Conservation (phyloP, 2,113 vertebrate species). For the Thunnus maccoyii region DNA sequence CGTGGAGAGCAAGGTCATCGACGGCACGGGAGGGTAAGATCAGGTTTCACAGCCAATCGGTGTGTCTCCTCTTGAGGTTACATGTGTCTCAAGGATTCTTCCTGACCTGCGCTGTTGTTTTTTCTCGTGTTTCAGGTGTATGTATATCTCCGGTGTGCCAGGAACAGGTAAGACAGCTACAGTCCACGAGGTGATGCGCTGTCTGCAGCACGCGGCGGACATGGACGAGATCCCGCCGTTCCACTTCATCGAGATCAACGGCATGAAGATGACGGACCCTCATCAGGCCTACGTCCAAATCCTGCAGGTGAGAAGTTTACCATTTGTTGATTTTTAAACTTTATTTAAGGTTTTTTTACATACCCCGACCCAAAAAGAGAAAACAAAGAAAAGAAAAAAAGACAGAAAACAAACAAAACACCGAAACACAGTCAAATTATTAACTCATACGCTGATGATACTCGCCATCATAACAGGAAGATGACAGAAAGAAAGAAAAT, state of each 20-base stretch:
- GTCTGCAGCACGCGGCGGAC: slow-evolving; percentile 89
- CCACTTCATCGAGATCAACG: slow-evolving; percentile 92
- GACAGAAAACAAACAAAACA: no score
- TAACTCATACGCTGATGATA: no score
- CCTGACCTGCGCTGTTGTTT: background rate
- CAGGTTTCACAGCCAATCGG: no score
- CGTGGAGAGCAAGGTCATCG: slow-evolving; percentile 95
- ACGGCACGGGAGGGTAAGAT: slow-evolving; percentile 95
- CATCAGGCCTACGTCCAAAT: slow-evolving; percentile 97
- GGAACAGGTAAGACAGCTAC: slow-evolving; percentile 98
- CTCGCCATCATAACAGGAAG: no score
- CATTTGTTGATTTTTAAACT: background rate
- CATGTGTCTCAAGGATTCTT: background rate
- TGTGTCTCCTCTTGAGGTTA: no score
- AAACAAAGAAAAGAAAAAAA: no score
- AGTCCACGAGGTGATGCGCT: slow-evolving; percentile 91
- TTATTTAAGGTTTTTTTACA: background rate
- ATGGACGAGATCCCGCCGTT: slow-evolving; percentile 89
- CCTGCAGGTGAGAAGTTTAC: slow-evolving; percentile 86
- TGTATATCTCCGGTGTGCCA: slow-evolving; percentile 98
- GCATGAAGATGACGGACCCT: slow-evolving; percentile 99
- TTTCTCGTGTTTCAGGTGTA: slow-evolving; percentile 86
- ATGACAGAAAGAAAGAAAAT: no score
- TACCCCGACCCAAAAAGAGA: no score
- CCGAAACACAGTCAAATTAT: no score